phyloP scores from a whole-genome alignment of 2,888 invertebrate species.

The Syrista parreyssii region DNA sequence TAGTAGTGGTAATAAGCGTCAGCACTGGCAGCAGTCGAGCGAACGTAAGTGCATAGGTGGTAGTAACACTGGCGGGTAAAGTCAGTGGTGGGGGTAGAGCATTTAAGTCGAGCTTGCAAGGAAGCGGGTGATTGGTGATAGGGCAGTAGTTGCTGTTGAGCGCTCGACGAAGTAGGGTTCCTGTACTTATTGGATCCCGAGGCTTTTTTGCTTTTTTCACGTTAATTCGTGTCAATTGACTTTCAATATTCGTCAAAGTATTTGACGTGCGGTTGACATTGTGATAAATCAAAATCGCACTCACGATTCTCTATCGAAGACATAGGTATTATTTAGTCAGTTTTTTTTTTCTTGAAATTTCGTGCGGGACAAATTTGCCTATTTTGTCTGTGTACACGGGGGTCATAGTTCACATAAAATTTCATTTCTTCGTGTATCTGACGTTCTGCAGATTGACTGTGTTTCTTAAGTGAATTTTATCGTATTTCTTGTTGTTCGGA shows the following conservation, averaged over 20 bases:
- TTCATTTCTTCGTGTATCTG: too few species aligned
- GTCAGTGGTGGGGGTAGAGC: conserved; percentile 46
- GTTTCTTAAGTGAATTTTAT: neutral
- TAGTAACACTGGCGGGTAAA: neutral
- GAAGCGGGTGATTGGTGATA: conserved; percentile 66
- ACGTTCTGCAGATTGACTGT: neutral
- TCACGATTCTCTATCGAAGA: neutral
- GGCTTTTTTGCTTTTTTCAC: neutral
- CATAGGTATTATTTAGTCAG: neutral
- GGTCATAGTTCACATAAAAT: too few species aligned
- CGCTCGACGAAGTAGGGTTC: conserved; percentile 26
- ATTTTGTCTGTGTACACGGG: too few species aligned
- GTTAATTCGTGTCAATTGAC: neutral
- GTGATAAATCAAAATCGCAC: neutral
- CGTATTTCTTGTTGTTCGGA: neutral
- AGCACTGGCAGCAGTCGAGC: neutral
- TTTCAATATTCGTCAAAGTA: neutral
- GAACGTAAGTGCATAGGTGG: neutral
- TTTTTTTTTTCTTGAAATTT: neutral
- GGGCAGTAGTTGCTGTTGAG: conserved; percentile 36
- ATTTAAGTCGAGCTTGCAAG: conserved; percentile 66
- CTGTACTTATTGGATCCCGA: neutral
- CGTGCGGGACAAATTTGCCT: neutral
- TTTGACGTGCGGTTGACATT: neutral
- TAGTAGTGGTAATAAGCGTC: neutral